Evolutionary conservation across 53 echinoderm and acorn worm species (phyloP).

Genomic region (Holothuria scabra): DNA sequence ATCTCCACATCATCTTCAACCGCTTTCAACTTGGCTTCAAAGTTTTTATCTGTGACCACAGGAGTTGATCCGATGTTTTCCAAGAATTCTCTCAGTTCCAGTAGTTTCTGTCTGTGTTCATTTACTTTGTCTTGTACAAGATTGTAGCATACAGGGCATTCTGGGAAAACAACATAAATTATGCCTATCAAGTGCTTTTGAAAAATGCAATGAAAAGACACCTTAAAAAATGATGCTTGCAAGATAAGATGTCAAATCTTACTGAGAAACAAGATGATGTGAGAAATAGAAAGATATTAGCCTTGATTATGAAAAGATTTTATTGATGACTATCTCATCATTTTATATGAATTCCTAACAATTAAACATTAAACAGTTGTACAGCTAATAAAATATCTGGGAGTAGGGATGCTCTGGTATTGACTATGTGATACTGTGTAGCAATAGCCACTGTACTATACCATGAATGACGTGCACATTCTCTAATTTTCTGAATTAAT

Average conservation of each 20-base stretch:
- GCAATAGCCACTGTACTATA: too few relatives aligned
- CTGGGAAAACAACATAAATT: slow-evolving; percentile 44
- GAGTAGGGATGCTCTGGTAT: too few relatives aligned
- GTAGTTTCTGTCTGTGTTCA: slow-evolving; percentile 71
- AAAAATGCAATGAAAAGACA: not conserved
- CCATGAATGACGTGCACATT: too few relatives aligned
- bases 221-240: not conserved
- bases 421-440: too few relatives aligned
- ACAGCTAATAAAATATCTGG: too few relatives aligned
- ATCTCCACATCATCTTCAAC: slow-evolving; percentile 59
- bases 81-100: slow-evolving; percentile 67
- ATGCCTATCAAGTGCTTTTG: not conserved
- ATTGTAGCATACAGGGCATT: slow-evolving; percentile 90
- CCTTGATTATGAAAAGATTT: too few relatives aligned
- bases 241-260: not conserved
- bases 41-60: slow-evolving; percentile 80
- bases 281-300: too few relatives aligned
- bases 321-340: too few relatives aligned
- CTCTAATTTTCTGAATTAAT: too few relatives aligned
- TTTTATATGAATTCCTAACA: too few relatives aligned
- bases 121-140: slow-evolving; percentile 79
- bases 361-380: too few relatives aligned
- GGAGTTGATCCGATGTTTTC: slow-evolving; percentile 65
- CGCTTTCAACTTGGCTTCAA: slow-evolving; percentile 78
- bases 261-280: not conserved